These are phyloP conservation scores for Drosophila littoralis DNA, from an alignment of 1,140 invertebrate species.

Conservation along the genomic window DNA sequence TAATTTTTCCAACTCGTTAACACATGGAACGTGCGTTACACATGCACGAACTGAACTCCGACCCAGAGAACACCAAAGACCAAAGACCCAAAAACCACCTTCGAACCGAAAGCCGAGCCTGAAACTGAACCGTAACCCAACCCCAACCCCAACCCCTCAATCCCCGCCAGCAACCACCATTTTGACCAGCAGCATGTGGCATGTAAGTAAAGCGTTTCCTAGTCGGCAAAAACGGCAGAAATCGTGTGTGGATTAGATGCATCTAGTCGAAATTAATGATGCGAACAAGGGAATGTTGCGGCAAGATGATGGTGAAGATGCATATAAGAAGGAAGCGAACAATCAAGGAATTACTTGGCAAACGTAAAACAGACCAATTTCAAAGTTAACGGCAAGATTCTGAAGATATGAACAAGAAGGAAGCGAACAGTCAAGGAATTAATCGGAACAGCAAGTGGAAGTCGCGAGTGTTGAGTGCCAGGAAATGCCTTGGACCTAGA, in stretches of 20 bases:
- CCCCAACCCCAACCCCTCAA: background rate
- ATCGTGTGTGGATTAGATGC: slow-evolving; percentile 46
- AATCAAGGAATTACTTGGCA: background rate
- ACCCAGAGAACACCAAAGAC: slow-evolving; percentile 12
- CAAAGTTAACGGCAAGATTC: too few species aligned
- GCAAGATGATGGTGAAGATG: background rate
- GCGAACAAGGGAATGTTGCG: slow-evolving; percentile 39
- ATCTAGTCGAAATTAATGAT: slow-evolving; percentile 60
- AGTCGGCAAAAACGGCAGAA: slow-evolving; percentile 17
- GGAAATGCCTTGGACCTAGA: too few species aligned
- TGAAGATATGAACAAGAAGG: background rate
- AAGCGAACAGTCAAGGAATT: background rate
- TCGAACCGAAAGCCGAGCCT: background rate
- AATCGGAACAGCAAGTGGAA: too few species aligned
- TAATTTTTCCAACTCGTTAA: slow-evolving; percentile 82
- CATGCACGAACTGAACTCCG: slow-evolving; percentile 35
- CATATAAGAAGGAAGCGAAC: background rate
- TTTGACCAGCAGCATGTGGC: slow-evolving; percentile 1
- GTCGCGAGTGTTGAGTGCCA: too few species aligned
- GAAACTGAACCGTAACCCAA: slow-evolving; percentile 1
- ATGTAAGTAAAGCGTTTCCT: slow-evolving; percentile 21
- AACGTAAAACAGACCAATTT: background rate
- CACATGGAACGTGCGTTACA: slow-evolving; percentile 61
- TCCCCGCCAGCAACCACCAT: background rate
- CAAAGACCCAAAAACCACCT: background rate